Conservation (phyloP, 2,113 vertebrate genomes). For the Eolophus roseicapilla region DNA sequence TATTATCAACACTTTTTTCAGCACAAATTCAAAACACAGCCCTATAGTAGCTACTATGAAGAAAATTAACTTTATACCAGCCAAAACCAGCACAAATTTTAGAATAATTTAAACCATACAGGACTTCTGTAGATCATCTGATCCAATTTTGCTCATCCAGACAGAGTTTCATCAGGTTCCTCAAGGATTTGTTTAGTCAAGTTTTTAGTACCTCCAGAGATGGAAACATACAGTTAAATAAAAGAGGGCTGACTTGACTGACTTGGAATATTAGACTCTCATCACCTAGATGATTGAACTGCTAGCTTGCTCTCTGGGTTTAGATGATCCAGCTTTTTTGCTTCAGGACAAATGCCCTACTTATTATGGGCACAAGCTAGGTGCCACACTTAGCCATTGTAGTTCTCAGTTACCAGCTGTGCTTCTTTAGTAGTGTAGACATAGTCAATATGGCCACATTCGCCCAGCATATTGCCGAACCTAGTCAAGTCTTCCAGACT, state of each 20-base stretch:
- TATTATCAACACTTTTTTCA: background rate
- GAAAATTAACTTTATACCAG: background rate
- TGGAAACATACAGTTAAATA: background rate
- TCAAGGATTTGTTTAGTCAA: background rate
- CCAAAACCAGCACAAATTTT: background rate
- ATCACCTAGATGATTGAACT: background rate
- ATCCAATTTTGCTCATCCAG: background rate
- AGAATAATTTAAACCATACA: background rate
- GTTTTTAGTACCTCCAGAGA: background rate
- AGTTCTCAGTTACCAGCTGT: background rate
- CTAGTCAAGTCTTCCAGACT: background rate
- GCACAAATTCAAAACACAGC: background rate
- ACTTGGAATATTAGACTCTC: background rate
- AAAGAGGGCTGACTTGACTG: background rate
- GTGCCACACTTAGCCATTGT: background rate
- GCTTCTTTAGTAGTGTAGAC: background rate
- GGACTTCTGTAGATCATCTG: background rate
- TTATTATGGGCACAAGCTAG: background rate
- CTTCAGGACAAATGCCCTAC: background rate
- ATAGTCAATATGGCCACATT: background rate
- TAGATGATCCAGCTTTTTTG: background rate
- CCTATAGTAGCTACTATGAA: background rate
- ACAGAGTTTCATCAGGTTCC: background rate
- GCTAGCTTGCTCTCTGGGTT: background rate
- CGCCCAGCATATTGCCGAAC: background rate